Conservation (phyloP, 2,113 vertebrate genomes). For the Eclectus roratus region DNA sequence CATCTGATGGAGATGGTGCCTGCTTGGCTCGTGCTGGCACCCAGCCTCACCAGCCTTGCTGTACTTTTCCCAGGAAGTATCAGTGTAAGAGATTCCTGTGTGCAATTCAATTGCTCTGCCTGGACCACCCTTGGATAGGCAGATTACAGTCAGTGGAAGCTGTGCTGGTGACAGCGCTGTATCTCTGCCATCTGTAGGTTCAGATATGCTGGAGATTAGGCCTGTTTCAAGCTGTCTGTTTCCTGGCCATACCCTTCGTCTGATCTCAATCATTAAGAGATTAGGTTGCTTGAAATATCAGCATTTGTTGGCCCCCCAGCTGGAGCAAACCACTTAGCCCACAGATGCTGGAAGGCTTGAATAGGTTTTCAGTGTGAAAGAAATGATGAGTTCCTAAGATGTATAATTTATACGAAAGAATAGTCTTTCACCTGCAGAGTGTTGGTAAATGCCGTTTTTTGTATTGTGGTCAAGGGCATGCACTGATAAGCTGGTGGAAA, state of each 20-base stretch:
- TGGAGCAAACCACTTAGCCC: constrained; percentile 35
- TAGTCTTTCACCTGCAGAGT: constrained; percentile 15
- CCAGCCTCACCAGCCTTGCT: not conserved
- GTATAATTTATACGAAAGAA: constrained; percentile 5
- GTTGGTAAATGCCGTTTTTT: not conserved
- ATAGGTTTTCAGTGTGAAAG: constrained; percentile 50
- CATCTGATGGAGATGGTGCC: not conserved
- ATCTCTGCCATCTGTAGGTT: constrained; percentile 16
- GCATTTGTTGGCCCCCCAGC: constrained; percentile 3
- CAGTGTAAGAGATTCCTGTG: not conserved
- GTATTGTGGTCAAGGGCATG: not conserved
- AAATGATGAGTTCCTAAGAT: constrained; percentile 40
- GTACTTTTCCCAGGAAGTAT: not conserved
- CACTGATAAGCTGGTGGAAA: not conserved
- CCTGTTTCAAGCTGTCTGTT: constrained; percentile 65
- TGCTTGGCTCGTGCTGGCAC: accelerated
- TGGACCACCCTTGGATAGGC: not conserved
- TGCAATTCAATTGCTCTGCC: not conserved
- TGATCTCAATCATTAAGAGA: constrained; percentile 75
- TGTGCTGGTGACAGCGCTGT: constrained; percentile 4
- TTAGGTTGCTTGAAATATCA: constrained; percentile 75
- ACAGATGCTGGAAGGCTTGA: constrained; percentile 29
- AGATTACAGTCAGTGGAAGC: not conserved
- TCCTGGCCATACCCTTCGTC: constrained; percentile 4
- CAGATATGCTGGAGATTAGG: constrained; percentile 41